Evolutionary conservation across 1,140 invertebrate genomes (phyloP), one percentile per base, ranked within the genome.

Genomic region (Paralvinella palmiformis): DNA sequence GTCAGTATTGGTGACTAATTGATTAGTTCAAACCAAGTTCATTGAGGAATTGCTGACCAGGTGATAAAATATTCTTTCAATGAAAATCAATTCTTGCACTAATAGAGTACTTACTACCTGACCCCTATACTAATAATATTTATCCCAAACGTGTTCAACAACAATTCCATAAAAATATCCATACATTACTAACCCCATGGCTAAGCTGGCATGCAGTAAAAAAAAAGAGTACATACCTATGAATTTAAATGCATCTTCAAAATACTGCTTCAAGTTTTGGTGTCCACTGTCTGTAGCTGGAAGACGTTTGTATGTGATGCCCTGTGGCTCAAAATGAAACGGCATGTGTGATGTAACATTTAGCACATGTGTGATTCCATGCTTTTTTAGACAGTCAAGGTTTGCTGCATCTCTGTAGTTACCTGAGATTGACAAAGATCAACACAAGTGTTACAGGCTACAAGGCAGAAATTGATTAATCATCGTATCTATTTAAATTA

Each of bases 251-350:
- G 91, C 90, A 77, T 92, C 90, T 74, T 92, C 89, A 81, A 94
- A 94, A 84, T 92, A 94, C 83, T 93, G 91, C 72, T 90, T 89
- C 17, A 94, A 86, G 80, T 94, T 94, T 76, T 94, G 91, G 72
- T 91, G 89, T 13, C 89, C 87, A 45, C 88, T 91, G 82, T 94
- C 91, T 29, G 86, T 85, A 48, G 90, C 91, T 24, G 90, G 89
- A 70, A 94, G 86, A 75, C 90, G 86, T 77, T 89, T 88, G 79
- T 91, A 91, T 48, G 85, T 86, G 71, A 92, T 87, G 27, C 88
- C 89, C 68, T 75, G 81, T 10, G 13, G 3, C 78, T 88, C 85
- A 79, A 86, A 86, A 75, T 87, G 86, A 32, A 85, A 86, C 36
- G 89, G 88, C 69, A 88, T 76, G 74, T 91, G 88, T 70, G 88